These are phyloP conservation scores for Petrocephalus zakoni DNA, from an alignment of 2,113 vertebrate species.

Conservation along the genomic window DNA sequence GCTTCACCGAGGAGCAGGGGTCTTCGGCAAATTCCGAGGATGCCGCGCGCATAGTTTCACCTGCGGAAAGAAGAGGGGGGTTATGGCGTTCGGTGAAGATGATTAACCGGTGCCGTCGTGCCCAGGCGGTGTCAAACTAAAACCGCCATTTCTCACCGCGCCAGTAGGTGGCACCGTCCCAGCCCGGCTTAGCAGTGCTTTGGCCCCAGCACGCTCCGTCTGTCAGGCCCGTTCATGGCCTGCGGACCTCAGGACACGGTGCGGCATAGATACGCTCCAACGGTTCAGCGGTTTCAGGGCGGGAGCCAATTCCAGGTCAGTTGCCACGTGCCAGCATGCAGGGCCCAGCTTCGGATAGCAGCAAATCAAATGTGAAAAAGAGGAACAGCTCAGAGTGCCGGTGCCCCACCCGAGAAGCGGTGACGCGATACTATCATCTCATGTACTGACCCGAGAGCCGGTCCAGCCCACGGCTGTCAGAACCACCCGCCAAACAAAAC, in stretches of 20 bases:
- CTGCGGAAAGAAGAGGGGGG: constrained; percentile 47
- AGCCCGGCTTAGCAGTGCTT: background rate
- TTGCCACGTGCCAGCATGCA: background rate
- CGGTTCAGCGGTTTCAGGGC: background rate
- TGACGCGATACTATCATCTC: background rate
- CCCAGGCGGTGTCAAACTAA: background rate
- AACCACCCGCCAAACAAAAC: background rate
- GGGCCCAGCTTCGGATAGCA: background rate
- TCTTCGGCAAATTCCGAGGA: constrained; percentile 95
- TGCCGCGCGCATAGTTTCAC: constrained; percentile 87
- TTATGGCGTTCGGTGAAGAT: background rate
- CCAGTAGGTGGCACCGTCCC: background rate
- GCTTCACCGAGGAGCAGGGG: constrained; percentile 92
- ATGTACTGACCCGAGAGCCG: background rate
- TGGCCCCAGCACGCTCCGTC: background rate
- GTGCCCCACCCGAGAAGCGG: background rate
- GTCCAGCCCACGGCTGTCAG: background rate
- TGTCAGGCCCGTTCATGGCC: background rate
- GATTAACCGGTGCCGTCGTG: background rate
- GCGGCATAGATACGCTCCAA: background rate
- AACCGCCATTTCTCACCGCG: background rate
- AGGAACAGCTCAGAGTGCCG: background rate
- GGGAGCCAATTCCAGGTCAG: background rate
- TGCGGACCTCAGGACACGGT: background rate
- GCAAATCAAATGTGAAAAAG: background rate